Percentiles rank a stretch among this genome's conserved stretches.
Conservation (phyloP, 1,140 invertebrate genomes). For the Panulirus ornatus region DNA sequence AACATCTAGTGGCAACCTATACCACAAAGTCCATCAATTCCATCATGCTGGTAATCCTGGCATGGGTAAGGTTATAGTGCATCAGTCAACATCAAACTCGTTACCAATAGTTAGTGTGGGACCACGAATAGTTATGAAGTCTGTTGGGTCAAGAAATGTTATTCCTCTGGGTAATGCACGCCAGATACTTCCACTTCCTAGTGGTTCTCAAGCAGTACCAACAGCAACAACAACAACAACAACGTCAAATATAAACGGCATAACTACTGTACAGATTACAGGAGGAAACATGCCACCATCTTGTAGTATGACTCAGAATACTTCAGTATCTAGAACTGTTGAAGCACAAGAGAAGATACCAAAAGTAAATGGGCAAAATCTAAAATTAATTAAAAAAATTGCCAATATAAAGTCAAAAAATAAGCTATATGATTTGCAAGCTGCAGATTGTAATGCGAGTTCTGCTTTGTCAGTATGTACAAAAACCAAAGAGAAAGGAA, state of each 20-base stretch:
- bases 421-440: neutral
- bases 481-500: constrained; percentile 38
- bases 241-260: neutral
- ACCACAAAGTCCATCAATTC: constrained; percentile 45
- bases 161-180: neutral
- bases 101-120: constrained; percentile 20
- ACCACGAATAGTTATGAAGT: constrained; percentile 51
- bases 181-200: neutral
- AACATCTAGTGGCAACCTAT: constrained; percentile 38
- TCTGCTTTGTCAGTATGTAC: neutral
- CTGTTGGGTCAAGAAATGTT: neutral
- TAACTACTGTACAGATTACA: neutral
- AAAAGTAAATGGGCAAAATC: constrained; percentile 14
- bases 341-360: neutral
- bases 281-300: neutral
- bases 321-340: neutral
- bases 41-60: constrained; percentile 2
- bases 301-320: neutral
- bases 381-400: constrained; percentile 26
- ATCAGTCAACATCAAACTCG: neutral
- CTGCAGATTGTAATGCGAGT: neutral
- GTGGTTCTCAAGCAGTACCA: neutral
- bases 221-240: constrained; percentile 2
- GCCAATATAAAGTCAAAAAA: neutral
- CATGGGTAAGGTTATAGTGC: constrained; percentile 33